These are phyloP conservation scores for Pagrus major DNA, from an alignment of 2,113 vertebrate genomes.

Conservation along the genomic window DNA sequence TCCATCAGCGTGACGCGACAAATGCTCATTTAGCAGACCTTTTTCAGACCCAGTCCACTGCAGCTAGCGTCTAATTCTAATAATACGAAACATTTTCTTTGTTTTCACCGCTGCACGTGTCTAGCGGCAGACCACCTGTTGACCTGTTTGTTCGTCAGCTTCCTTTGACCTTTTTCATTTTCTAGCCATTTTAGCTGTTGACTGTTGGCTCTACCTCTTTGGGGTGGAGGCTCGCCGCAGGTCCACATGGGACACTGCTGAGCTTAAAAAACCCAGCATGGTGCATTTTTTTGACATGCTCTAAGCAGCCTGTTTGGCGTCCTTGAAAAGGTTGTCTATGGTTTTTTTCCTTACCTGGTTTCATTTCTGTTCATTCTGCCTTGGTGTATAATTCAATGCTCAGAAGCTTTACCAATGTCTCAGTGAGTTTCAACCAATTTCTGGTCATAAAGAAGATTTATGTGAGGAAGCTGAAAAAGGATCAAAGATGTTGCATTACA, in stretches of 20 bases:
- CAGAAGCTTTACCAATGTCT: no score
- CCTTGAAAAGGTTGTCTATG: not conserved
- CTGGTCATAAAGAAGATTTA: not conserved
- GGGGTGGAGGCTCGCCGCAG: slow-evolving; percentile 5
- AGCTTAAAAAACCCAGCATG: slow-evolving; percentile 22
- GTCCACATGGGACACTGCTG: slow-evolving; percentile 2
- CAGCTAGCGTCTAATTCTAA: not conserved
- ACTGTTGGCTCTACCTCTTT: slow-evolving; percentile 29
- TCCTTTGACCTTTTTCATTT: slow-evolving; percentile 31
- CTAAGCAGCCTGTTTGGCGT: not conserved
- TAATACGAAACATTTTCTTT: not conserved
- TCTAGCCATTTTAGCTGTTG: not conserved
- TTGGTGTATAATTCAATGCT: not conserved
- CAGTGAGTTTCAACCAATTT: not conserved
- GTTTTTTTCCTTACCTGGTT: not conserved
- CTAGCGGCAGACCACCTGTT: slow-evolving; percentile 16
- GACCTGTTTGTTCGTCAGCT: slow-evolving; percentile 31
- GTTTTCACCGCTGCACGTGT: not conserved
- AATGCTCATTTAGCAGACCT: not conserved
- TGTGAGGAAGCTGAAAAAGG: not conserved
- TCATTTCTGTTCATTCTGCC: not conserved
- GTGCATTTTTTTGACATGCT: slow-evolving; percentile 1
- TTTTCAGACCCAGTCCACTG: slow-evolving; percentile 5
- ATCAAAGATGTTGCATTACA: not conserved
- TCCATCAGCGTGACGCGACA: slow-evolving; percentile 6